Conservation (phyloP, 2,797 vertebrate genomes). For the Megalops cyprinoides region DNA sequence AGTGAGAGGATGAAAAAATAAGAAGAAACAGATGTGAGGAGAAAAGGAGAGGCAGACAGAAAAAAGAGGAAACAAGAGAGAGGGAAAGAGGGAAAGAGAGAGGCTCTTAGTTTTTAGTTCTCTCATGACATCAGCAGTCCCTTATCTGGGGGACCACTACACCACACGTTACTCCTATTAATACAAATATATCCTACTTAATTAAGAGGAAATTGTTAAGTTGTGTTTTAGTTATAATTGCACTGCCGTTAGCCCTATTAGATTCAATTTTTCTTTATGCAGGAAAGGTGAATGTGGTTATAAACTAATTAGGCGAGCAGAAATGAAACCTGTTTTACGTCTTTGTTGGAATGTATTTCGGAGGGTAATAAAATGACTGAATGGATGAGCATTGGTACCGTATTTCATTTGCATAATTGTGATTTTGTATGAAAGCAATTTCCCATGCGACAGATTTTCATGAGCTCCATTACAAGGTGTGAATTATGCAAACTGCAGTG, state of each 20-base stretch:
- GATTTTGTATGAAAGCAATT: neutral
- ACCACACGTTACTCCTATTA: too few species aligned
- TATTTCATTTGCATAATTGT: neutral
- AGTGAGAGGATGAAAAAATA: slow-evolving; percentile 50
- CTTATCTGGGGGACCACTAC: too few species aligned
- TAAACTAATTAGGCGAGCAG: neutral
- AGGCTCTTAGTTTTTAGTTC: too few species aligned
- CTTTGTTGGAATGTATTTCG: neutral
- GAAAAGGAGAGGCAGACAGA: slow-evolving; percentile 31
- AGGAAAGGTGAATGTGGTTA: neutral
- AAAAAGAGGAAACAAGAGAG: neutral
- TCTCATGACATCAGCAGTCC: too few species aligned
- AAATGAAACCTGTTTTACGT: neutral
- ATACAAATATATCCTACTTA: too few species aligned
- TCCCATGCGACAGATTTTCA: neutral
- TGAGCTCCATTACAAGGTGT: neutral
- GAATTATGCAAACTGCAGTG: neutral
- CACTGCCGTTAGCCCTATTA: neutral
- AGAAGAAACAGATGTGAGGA: slow-evolving; percentile 36
- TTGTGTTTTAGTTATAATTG: neutral
- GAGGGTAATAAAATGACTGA: slow-evolving; percentile 8
- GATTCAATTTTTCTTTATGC: neutral
- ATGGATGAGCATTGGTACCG: neutral
- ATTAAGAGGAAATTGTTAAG: neutral
- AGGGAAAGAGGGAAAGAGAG: slow-evolving; percentile 34